Percentiles rank a stretch among this genome's conserved stretches.
Evolutionary conservation across 2,113 vertebrate genomes (phyloP).

Genomic region (Anseranas semipalmata): DNA sequence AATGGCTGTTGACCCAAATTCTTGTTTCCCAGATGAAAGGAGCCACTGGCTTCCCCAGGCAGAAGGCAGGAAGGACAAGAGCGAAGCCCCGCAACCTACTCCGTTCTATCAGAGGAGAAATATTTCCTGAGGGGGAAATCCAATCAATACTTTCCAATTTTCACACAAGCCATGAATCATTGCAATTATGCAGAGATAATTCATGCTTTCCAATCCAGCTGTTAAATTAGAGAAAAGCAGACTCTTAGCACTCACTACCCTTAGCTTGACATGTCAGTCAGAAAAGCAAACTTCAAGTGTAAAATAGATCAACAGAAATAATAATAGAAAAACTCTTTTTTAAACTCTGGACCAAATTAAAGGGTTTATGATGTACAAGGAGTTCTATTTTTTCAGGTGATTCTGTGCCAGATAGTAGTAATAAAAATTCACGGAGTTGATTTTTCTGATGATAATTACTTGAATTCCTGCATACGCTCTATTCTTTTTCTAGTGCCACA

Average conservation of each 20-base stretch:
- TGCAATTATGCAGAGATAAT: constrained; percentile 61
- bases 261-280: background rate
- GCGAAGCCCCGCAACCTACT: background rate
- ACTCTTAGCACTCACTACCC: background rate
- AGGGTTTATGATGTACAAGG: background rate
- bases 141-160: constrained; percentile 70
- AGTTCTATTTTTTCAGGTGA: background rate
- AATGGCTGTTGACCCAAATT: constrained; percentile 45
- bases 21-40: constrained; percentile 13
- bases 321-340: background rate
- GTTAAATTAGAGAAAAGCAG: constrained; percentile 25
- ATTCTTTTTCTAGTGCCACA: background rate
- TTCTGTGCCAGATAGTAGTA: background rate
- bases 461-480: background rate
- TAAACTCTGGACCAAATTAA: background rate
- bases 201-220: constrained; percentile 68
- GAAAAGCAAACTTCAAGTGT: background rate
- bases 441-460: background rate
- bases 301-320: background rate
- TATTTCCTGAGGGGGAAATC: constrained; percentile 49
- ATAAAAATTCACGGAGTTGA: background rate
- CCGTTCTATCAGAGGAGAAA: constrained; percentile 45
- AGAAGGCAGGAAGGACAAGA: constrained; percentile 36
- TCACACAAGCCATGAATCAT: constrained; percentile 54
- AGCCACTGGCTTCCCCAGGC: background rate